A percentile compares a stretch with the other conserved stretches of the same genome.
phyloP scores from a whole-genome alignment of 1,140 invertebrate genomes.

The Panonychus citri region DNA sequence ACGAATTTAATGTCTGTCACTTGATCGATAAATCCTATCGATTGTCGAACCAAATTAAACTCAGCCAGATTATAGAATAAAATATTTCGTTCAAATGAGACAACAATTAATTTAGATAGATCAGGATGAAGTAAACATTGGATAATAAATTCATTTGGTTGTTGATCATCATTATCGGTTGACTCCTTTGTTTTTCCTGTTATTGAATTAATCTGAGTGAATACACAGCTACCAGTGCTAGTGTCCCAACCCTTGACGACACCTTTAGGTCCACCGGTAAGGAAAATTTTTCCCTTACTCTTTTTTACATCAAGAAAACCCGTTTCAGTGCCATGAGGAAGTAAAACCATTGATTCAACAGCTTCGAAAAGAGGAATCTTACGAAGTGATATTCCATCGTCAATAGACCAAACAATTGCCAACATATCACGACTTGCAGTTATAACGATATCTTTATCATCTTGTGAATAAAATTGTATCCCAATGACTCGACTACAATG shows the following conservation, averaged over 20 bases:
- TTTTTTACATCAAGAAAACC: neutral
- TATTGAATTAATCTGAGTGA: conserved; percentile 37
- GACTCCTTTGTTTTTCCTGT: too few species aligned
- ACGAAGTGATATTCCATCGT: conserved; percentile 20
- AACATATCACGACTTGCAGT: conserved; percentile 69
- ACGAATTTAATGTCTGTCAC: conserved; percentile 58
- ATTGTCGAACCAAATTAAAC: conserved; percentile 28
- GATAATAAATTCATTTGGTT: conserved; percentile 7
- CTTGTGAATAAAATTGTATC: conserved; percentile 40
- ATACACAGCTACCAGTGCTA: conserved; percentile 36
- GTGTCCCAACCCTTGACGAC: conserved; percentile 46
- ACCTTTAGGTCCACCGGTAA: conserved; percentile 50
- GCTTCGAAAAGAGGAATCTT: conserved; percentile 14
- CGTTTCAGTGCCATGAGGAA: conserved; percentile 10
- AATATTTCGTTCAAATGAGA: conserved; percentile 63
- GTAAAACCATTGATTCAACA: conserved; percentile 19
- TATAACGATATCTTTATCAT: conserved; percentile 22
- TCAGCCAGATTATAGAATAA: conserved; percentile 40
- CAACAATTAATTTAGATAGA: conserved; percentile 36
- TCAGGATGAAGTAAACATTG: conserved; percentile 6
- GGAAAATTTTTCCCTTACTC: conserved; percentile 23
- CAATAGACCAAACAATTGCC: conserved; percentile 59
- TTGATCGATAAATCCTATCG: conserved; percentile 72
- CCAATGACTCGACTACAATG: conserved; percentile 66
- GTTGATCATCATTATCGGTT: neutral